Conservation (phyloP, 2,888 invertebrate genomes). For the Embidobia sp. region DNA sequence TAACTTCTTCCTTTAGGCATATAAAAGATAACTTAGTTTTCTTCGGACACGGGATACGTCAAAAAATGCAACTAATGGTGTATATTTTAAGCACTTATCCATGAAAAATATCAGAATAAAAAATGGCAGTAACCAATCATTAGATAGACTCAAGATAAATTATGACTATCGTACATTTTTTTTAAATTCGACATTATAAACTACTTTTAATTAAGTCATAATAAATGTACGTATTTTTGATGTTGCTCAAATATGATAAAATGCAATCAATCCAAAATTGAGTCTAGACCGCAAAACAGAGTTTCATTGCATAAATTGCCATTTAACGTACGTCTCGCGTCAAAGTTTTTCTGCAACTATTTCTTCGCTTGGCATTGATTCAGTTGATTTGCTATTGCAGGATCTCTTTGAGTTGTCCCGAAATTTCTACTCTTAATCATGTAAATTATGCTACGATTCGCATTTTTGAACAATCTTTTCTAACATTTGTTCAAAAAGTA, state of each 20-base stretch:
- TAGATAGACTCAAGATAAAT: too few relatives aligned
- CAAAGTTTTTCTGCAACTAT: slow-evolving; percentile 30
- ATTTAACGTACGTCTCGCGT: slow-evolving; percentile 13
- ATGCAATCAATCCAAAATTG: slow-evolving; percentile 9
- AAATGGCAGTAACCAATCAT: too few relatives aligned
- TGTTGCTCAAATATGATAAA: slow-evolving; percentile 18
- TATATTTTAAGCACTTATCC: too few relatives aligned
- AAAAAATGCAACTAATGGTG: too few relatives aligned
- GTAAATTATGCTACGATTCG: neutral
- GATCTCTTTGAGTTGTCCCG: slow-evolving; percentile 3
- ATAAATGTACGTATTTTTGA: neutral
- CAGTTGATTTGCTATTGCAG: slow-evolving; percentile 5
- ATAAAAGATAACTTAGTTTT: too few relatives aligned
- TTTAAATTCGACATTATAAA: too few relatives aligned
- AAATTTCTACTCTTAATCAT: slow-evolving; percentile 11
- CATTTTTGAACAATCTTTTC: neutral
- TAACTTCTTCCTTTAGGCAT: too few relatives aligned
- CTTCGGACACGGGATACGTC: too few relatives aligned
- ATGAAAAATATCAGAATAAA: too few relatives aligned
- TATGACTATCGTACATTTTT: too few relatives aligned
- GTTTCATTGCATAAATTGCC: slow-evolving; percentile 18
- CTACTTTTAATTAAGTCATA: too few relatives aligned
- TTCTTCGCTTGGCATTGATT: slow-evolving; percentile 16
- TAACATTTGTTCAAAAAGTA: neutral
- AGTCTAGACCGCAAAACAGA: neutral